Conservation (phyloP, 2,888 invertebrate genomes). For the Xestia c-nigrum region DNA sequence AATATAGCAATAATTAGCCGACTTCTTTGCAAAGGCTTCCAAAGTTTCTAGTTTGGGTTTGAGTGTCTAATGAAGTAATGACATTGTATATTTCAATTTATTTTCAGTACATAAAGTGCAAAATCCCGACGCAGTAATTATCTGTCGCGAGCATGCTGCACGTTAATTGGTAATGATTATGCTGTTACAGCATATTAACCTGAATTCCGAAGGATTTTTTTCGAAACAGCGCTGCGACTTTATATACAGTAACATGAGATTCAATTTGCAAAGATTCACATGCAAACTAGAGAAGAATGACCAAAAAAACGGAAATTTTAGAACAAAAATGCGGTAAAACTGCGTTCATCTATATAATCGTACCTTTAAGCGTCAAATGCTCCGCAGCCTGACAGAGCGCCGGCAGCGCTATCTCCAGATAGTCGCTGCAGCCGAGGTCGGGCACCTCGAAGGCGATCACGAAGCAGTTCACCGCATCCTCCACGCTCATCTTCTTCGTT, state of each 20-base stretch:
- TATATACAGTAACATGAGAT: neutral
- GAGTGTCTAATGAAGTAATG: neutral
- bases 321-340: neutral
- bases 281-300: neutral
- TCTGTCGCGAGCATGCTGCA: neutral
- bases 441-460: constrained; percentile 95
- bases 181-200: neutral
- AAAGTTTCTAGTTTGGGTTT: neutral
- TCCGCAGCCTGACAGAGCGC: constrained; percentile 94
- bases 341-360: neutral
- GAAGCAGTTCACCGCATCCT: constrained; percentile 91
- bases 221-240: neutral
- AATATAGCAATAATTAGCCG: neutral
- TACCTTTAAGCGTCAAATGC: constrained; percentile 92
- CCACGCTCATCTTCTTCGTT: constrained; percentile 86
- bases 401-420: constrained; percentile 95
- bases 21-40: neutral
- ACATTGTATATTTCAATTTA: neutral
- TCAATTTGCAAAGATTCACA: neutral
- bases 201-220: neutral
- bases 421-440: constrained; percentile 93
- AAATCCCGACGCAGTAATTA: neutral
- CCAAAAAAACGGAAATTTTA: neutral
- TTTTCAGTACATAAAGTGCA: no score
- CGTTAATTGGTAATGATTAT: neutral